Percentiles rank a stretch among this genome's conserved stretches.
phyloP scores from a whole-genome alignment of 2,113 vertebrate species.

The Oncorhynchus kisutch region DNA sequence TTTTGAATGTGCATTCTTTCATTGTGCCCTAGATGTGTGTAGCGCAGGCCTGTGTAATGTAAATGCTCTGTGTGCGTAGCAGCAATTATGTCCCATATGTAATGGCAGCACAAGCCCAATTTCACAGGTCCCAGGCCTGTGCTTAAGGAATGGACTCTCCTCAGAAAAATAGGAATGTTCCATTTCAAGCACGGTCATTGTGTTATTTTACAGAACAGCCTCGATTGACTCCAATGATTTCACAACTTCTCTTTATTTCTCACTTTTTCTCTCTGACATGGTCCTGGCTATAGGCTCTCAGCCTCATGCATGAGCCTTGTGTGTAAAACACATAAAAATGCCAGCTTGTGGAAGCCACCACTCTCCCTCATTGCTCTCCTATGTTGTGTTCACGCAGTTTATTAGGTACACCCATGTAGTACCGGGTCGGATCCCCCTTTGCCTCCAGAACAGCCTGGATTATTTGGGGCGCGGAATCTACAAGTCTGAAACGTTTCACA shows the following conservation, averaged over 20 bases:
- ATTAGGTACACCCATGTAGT: no score
- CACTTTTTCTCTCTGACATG: slow-evolving; percentile 27
- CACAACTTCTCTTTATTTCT: neutral
- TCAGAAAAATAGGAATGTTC: slow-evolving; percentile 1
- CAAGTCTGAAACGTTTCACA: no score
- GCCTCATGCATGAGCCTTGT: slow-evolving; percentile 61
- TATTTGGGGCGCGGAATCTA: no score
- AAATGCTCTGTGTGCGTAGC: slow-evolving; percentile 49
- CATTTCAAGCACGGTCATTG: slow-evolving; percentile 11
- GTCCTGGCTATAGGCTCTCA: slow-evolving; percentile 61
- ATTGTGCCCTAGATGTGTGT: slow-evolving; percentile 55
- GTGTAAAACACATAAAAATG: slow-evolving; percentile 50
- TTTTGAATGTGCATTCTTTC: slow-evolving; percentile 61
- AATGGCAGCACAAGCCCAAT: neutral
- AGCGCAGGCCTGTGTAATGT: slow-evolving; percentile 55
- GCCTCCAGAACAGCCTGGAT: no score
- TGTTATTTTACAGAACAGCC: slow-evolving; percentile 19
- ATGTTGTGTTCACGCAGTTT: slow-evolving; percentile 49
- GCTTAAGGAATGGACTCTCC: slow-evolving; percentile 48
- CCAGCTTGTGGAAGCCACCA: slow-evolving; percentile 37
- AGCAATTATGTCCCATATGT: slow-evolving; percentile 49
- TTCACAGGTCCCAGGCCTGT: slow-evolving; percentile 19
- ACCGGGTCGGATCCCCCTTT: no score
- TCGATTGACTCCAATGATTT: neutral
- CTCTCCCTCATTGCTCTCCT: slow-evolving; percentile 9